phyloP scores from a whole-genome alignment of 2,797 vertebrate genomes.

The Coluber constrictor region DNA sequence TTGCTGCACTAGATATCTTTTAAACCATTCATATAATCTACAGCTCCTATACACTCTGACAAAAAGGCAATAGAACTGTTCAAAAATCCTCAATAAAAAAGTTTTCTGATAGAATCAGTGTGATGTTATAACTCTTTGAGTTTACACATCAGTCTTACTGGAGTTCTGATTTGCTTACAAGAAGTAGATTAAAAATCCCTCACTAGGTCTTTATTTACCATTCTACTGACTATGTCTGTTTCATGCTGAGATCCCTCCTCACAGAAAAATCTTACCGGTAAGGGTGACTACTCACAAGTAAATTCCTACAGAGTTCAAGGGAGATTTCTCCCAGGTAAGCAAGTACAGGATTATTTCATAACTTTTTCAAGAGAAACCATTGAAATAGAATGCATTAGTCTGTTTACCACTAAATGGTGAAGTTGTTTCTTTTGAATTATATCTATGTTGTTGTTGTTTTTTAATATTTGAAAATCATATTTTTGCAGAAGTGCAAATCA shows the following conservation, averaged over 20 bases:
- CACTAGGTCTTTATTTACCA: rapidly evolving
- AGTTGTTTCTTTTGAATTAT: not conserved
- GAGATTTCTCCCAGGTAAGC: not conserved
- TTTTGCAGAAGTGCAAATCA: slow-evolving; percentile 1
- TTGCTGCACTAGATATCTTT: not conserved
- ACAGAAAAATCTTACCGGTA: not conserved
- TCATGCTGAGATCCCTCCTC: not conserved
- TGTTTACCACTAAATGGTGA: rapidly evolving
- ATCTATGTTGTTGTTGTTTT: not conserved
- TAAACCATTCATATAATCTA: not conserved
- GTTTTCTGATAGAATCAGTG: not conserved
- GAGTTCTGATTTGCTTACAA: not conserved
- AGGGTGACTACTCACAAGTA: not conserved
- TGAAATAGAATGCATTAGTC: not conserved
- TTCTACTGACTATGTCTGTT: not conserved
- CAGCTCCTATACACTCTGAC: not conserved
- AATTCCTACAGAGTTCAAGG: not conserved
- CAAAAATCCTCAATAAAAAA: not conserved
- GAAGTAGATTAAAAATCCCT: not conserved
- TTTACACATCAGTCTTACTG: not conserved
- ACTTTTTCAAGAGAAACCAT: rapidly evolving
- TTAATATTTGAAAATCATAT: not conserved
- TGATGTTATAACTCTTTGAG: not conserved
- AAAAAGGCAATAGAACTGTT: not conserved
- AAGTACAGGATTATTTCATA: not conserved